Percentiles rank a stretch among this genome's conserved stretches.
Conservation (phyloP, 2,113 vertebrate genomes). For the Cynopterus brachyotis region DNA sequence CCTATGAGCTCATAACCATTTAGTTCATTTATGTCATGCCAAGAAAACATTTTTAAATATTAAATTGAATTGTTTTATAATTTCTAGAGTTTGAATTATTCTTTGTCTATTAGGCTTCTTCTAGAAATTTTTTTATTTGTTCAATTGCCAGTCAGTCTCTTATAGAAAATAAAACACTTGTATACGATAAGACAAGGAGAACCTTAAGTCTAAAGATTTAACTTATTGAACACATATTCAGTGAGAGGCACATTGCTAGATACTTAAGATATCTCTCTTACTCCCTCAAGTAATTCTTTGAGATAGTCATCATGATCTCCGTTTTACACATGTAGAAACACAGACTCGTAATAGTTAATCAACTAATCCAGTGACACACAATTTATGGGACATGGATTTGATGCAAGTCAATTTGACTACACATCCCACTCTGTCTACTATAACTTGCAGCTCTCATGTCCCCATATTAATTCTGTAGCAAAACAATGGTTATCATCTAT, state of each 20-base stretch:
- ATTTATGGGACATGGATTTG: slow-evolving; percentile 7
- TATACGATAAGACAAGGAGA: neutral
- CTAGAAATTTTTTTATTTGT: neutral
- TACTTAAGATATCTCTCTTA: neutral
- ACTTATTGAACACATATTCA: neutral
- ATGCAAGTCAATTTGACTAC: neutral
- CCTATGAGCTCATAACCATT: neutral
- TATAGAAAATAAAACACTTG: neutral
- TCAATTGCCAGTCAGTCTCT: neutral
- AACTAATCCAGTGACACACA: neutral
- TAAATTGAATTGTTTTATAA: neutral
- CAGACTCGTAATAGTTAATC: neutral
- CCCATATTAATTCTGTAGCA: neutral
- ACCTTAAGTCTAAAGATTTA: neutral
- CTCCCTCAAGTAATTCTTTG: neutral
- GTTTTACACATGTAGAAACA: neutral
- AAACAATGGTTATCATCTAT: neutral
- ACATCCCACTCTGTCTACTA: neutral
- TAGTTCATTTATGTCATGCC: neutral
- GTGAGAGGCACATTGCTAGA: neutral
- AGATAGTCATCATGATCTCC: neutral
- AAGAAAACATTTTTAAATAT: neutral
- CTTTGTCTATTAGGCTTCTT: neutral
- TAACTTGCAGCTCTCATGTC: neutral
- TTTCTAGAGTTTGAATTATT: slow-evolving; percentile 41